phyloP scores from a whole-genome alignment of 2,888 invertebrate species.

The Meiosimyza decipiens region DNA sequence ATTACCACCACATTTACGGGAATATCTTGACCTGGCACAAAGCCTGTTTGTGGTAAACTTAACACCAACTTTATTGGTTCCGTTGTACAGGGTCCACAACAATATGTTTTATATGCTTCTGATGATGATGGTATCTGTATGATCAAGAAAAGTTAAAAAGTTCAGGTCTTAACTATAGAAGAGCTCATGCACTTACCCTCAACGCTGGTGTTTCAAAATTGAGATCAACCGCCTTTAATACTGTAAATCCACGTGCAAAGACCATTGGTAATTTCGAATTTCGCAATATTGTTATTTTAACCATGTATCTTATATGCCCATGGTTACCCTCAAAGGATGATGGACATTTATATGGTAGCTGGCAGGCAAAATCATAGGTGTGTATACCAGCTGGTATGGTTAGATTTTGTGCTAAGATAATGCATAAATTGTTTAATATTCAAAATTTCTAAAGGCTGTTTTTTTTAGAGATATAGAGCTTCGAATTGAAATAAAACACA shows the following conservation, averaged over 20 bases:
- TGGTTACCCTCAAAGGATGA: conserved; percentile 80
- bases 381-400: conserved; percentile 65
- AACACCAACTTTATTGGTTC: conserved; percentile 56
- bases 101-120: conserved; percentile 57
- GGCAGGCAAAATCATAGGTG: conserved; percentile 68
- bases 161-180: neutral
- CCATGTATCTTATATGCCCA: conserved; percentile 80
- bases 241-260: conserved; percentile 80
- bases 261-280: conserved; percentile 88
- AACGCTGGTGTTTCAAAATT: conserved; percentile 71
- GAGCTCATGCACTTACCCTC: conserved; percentile 43
- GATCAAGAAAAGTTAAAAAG: no score
- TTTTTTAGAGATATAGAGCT: no score
- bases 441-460: neutral
- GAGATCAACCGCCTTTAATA: conserved; percentile 81
- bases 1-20: conserved; percentile 68
- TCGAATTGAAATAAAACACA: no score
- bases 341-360: conserved; percentile 72
- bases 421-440: neutral
- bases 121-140: conserved; percentile 55
- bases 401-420: conserved; percentile 40
- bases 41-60: conserved; percentile 61
- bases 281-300: conserved; percentile 80
- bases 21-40: conserved; percentile 62
- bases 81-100: conserved; percentile 62